These are phyloP conservation scores for Lutjanus campechanus DNA, from an alignment of 2,797 vertebrate species.

Conservation along the genomic window DNA sequence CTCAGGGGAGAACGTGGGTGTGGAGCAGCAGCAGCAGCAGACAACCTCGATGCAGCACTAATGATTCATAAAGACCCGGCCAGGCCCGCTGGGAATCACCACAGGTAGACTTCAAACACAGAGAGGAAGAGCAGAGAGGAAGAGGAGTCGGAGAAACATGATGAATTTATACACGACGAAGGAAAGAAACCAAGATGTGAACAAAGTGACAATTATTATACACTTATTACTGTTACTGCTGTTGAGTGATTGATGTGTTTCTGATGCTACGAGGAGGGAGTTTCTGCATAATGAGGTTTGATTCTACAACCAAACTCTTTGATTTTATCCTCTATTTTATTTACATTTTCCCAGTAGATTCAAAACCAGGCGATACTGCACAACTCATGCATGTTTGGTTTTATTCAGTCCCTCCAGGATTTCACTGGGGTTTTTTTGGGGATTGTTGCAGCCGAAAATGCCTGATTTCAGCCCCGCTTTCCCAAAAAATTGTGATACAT, in stretches of 20 bases:
- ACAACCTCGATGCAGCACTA: constrained; percentile 32
- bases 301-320: constrained; percentile 36
- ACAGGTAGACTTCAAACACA: constrained; percentile 41
- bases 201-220: neutral
- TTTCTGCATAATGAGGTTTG: constrained; percentile 30
- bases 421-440: no score
- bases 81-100: constrained; percentile 23
- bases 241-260: constrained; percentile 1
- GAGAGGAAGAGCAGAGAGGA: neutral
- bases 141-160: neutral
- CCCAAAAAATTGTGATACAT: no score
- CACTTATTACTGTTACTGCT: neutral
- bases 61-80: constrained; percentile 59
- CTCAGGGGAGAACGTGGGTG: constrained; percentile 20
- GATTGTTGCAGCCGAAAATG: no score
- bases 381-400: no score
- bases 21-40: constrained; percentile 22
- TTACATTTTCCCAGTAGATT: no score
- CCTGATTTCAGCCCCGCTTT: no score
- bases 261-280: constrained; percentile 13
- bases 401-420: no score
- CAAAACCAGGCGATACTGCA: no score
- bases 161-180: neutral
- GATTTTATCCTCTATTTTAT: neutral
- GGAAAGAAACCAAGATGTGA: neutral